These are phyloP conservation scores for Scarus forsteni DNA, from an alignment of 2,797 vertebrate species.

Conservation along the genomic window DNA sequence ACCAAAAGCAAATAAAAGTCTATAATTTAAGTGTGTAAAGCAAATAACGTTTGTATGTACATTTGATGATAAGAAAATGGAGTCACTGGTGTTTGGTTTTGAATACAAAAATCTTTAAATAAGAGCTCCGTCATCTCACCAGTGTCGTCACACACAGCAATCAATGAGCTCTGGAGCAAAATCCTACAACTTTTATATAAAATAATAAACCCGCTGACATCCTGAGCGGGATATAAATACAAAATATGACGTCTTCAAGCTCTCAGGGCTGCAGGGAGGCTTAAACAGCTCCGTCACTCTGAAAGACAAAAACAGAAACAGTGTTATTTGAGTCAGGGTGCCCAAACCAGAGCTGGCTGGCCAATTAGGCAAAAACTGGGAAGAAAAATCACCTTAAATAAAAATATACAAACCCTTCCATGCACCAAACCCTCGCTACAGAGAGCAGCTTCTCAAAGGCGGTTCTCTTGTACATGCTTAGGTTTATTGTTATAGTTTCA, in stretches of 20 bases:
- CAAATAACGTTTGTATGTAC: background rate
- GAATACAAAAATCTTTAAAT: constrained; percentile 8
- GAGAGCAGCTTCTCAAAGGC: no score
- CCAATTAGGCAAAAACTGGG: no score
- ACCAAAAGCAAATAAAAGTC: background rate
- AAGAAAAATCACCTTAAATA: no score
- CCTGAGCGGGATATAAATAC: background rate
- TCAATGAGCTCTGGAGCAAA: constrained; percentile 42
- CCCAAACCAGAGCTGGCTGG: no score
- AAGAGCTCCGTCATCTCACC: constrained; percentile 53
- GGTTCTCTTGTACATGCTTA: no score
- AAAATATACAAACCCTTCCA: no score
- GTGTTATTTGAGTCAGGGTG: no score
- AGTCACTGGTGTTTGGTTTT: background rate
- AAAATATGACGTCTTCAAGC: constrained; percentile 17
- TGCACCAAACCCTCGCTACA: no score
- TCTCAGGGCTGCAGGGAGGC: background rate
- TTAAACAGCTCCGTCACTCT: constrained; percentile 66
- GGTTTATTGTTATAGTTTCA: no score
- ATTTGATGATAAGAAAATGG: background rate
- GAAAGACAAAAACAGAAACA: constrained; percentile 45
- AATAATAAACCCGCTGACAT: background rate
- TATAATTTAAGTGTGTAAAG: background rate
- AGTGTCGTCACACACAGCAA: constrained; percentile 25
- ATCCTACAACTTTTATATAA: background rate